phyloP scores from a whole-genome alignment of 1,140 invertebrate species.

The Ruditapes philippinarum region DNA sequence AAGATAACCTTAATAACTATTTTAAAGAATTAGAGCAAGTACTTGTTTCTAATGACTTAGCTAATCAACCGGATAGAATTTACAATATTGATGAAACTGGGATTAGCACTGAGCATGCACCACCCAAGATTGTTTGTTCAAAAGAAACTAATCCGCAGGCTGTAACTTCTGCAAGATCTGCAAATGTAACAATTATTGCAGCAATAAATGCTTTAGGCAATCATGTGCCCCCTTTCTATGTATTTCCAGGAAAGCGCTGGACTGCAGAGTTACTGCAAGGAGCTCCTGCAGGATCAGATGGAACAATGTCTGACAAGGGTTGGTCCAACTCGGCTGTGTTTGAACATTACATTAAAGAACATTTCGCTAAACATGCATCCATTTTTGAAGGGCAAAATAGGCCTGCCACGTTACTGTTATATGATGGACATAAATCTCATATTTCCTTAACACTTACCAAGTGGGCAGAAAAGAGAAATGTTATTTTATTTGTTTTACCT shows the following conservation, averaged over 20 bases:
- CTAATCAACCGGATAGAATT: slow-evolving; percentile 27
- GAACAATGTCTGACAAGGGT: slow-evolving; percentile 83
- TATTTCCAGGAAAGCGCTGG: slow-evolving; percentile 74
- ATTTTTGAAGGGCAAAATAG: slow-evolving; percentile 74
- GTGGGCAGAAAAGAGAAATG: slow-evolving; percentile 61
- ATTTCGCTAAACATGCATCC: slow-evolving; percentile 81
- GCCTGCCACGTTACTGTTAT: slow-evolving; percentile 82
- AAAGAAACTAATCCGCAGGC: slow-evolving; percentile 7
- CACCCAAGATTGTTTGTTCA: slow-evolving; percentile 20
- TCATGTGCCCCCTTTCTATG: slow-evolving; percentile 74
- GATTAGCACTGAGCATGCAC: slow-evolving; percentile 17
- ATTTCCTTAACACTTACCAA: slow-evolving; percentile 51
- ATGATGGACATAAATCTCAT: slow-evolving; percentile 85
- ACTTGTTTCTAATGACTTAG: background rate
- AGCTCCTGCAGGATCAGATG: slow-evolving; percentile 83
- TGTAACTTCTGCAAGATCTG: slow-evolving; percentile 48
- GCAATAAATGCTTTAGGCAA: slow-evolving; percentile 73
- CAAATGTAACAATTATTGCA: slow-evolving; percentile 69
- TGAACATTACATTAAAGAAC: slow-evolving; percentile 85
- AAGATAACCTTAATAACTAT: slow-evolving; percentile 26
- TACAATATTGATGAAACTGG: slow-evolving; percentile 63
- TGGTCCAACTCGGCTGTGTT: slow-evolving; percentile 87
- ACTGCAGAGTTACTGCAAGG: slow-evolving; percentile 84
- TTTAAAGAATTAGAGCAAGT: slow-evolving; percentile 34
- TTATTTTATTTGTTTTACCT: slow-evolving; percentile 72